Conservation (phyloP, 1,140 invertebrate species). For the Hylaeus anthracinus region DNA sequence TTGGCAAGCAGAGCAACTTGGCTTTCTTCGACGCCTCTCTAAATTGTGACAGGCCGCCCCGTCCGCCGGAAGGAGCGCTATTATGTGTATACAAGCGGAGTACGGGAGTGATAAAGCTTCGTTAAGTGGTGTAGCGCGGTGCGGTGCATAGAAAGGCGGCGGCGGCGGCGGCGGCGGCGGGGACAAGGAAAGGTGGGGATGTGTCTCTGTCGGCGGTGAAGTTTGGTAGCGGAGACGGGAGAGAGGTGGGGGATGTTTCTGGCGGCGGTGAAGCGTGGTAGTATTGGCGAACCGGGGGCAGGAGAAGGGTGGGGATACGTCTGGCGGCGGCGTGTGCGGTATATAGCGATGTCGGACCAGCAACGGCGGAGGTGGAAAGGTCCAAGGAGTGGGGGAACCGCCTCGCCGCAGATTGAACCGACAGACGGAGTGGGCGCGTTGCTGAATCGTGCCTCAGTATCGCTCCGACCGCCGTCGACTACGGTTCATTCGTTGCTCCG, state of each 20-base stretch:
- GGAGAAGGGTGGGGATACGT: neutral
- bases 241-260: neutral
- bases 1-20: neutral
- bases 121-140: conserved; percentile 23
- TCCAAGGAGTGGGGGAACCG: conserved; percentile 58
- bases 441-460: conserved; percentile 73
- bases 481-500: neutral
- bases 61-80: conserved; percentile 62
- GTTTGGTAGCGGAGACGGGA: conserved; percentile 37
- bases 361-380: neutral
- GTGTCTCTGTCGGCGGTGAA: conserved; percentile 45
- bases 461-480: conserved; percentile 71
- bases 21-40: conserved; percentile 56
- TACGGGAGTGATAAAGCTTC: conserved; percentile 52
- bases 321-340: neutral
- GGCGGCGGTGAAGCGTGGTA: too few relatives aligned
- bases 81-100: conserved; percentile 49
- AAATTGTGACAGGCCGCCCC: conserved; percentile 56
- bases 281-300: too few relatives aligned
- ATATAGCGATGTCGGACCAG: neutral
- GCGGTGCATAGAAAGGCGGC: conserved; percentile 44
- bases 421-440: conserved; percentile 73
- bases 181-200: conserved; percentile 21
- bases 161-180: neutral
- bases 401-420: conserved; percentile 65